These are phyloP conservation scores for Panzeria rudis DNA, from an alignment of 2,888 invertebrate genomes.

Conservation along the genomic window DNA sequence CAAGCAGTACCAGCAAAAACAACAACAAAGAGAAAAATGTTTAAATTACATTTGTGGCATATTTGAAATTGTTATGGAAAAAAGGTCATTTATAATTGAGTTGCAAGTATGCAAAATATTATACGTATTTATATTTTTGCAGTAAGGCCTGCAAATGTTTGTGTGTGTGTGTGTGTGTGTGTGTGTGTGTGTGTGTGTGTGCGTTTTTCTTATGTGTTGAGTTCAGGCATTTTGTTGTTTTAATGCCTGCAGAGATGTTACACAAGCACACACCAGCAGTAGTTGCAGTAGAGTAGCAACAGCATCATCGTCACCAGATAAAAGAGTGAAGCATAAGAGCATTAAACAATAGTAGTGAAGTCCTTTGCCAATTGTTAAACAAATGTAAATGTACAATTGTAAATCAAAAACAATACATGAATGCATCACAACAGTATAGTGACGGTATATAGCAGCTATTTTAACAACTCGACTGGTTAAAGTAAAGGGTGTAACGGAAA, in stretches of 20 bases:
- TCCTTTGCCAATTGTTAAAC: constrained; percentile 71
- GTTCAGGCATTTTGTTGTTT: constrained; percentile 33
- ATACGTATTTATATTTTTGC: neutral
- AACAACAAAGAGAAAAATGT: constrained; percentile 38
- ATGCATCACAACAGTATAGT: constrained; percentile 27
- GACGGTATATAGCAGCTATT: constrained; percentile 13
- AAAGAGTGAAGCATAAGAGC: constrained; percentile 15
- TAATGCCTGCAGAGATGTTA: constrained; percentile 45
- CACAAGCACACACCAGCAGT: constrained; percentile 27
- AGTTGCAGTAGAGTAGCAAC: constrained; percentile 25
- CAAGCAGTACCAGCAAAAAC: neutral
- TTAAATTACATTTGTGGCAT: constrained; percentile 72
- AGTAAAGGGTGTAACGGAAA: constrained; percentile 30
- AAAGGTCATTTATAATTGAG: constrained; percentile 72
- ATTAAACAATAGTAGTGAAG: constrained; percentile 69
- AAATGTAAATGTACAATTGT: constrained; percentile 72
- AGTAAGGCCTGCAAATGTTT: neutral
- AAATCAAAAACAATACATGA: constrained; percentile 68
- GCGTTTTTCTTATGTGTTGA: neutral
- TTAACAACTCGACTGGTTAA: neutral
- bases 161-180: neutral
- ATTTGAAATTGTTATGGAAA: constrained; percentile 67
- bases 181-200: neutral
- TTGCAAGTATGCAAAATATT: constrained; percentile 60
- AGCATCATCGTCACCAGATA: constrained; percentile 28